phyloP scores from a whole-genome alignment of 2,797 vertebrate genomes.

The Erethizon dorsatum region DNA sequence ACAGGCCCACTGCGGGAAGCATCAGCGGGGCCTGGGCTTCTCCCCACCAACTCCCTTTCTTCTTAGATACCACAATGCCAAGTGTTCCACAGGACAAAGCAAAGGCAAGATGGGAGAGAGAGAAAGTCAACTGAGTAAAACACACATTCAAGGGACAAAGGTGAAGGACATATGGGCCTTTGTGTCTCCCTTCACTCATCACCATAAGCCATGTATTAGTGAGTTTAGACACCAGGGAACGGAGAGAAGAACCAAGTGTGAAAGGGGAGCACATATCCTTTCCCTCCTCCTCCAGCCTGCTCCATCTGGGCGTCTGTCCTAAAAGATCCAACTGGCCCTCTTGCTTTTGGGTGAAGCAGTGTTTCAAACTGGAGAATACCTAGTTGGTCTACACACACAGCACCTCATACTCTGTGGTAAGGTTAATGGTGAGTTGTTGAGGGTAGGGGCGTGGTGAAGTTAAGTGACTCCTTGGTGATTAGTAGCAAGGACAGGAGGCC shows the following conservation, averaged over 20 bases:
- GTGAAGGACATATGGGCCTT: background rate
- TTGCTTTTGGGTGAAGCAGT: background rate
- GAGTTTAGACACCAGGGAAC: background rate
- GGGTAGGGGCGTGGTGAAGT: background rate
- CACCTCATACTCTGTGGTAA: background rate
- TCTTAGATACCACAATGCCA: conserved; percentile 24
- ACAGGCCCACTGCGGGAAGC: background rate
- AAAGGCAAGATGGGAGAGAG: background rate
- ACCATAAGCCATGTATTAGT: background rate
- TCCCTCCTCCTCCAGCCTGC: conserved; percentile 39
- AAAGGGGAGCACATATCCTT: background rate
- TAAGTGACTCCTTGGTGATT: conserved; percentile 59
- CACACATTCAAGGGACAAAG: background rate
- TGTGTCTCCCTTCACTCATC: background rate
- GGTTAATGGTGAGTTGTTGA: fast-evolving
- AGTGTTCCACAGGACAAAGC: background rate
- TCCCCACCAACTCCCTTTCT: background rate
- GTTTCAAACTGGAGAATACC: background rate
- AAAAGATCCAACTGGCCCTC: background rate
- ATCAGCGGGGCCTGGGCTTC: background rate
- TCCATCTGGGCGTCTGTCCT: background rate
- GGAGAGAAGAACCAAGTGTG: conserved; percentile 9
- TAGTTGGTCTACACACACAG: conserved; percentile 49
- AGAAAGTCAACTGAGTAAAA: background rate
- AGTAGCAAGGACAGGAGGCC: conserved; percentile 79